Evolutionary conservation across 2,113 vertebrate species (phyloP), one percentile per base, ranked within the genome.

Genomic region (Pollachius pollachius): DNA sequence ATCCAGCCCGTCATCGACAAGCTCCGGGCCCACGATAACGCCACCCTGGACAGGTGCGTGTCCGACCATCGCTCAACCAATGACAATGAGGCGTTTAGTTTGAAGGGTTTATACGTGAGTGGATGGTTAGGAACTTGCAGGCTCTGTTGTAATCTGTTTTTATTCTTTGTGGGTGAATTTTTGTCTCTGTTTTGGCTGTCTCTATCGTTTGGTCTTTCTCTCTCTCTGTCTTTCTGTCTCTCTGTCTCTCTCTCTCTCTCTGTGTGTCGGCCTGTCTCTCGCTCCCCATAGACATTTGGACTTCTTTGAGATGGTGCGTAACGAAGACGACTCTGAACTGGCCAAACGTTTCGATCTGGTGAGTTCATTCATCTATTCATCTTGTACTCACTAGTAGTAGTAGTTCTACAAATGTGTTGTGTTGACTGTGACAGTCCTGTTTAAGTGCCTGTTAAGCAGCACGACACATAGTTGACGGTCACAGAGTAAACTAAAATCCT

Each of bases 301-400:
- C 83, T 99, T 98, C 90, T 99, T 99, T 71, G 97, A 99, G 86
- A 98, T 99, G 97, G 95, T 98, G 75, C 91, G 97, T 78, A 99
- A 98, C 60, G 97, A 99, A 85, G 97, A 99, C 62, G 97, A 99
- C 83, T 87, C 94, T 41, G 94, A 96, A 73, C 87, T 98, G 76
- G 95, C 97, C 76, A 97, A 98, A 77, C 84, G 92, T 64, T 98
- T 99, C 88, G 97, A 99, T 77, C 77, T 92, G 88, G 97, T 98
- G 85, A 91, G 95, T 82, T 16, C 4, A 5, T 17, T 17, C 5
- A 7, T 0, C 4, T 13, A 48, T 7, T 7, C 11, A 13, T 48
- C 23, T 48, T 48, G 41, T 48, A 48, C 41, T 48, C 41, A 9
- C 41, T 48, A 48, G 41, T 9, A 48, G 41, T 48, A 48, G 41